Conservation (phyloP, 2,113 vertebrate species). For the Gasterosteus aculeatus region DNA sequence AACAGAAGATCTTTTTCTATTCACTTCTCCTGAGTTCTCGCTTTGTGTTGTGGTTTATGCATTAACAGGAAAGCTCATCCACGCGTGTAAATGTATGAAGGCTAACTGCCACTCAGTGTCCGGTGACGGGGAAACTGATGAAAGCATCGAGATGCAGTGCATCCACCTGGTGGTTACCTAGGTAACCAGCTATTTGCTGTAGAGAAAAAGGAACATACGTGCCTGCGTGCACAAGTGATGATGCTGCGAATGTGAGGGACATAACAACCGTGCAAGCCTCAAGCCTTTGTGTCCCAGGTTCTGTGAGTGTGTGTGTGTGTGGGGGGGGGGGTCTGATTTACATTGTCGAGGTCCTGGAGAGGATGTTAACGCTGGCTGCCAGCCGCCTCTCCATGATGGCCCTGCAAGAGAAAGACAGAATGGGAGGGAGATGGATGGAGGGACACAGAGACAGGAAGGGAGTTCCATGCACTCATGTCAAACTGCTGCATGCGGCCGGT, state of each 20-base stretch:
- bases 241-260: constrained; percentile 6
- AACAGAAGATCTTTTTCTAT: constrained; percentile 1
- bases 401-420: constrained; percentile 73
- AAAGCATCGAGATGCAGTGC: constrained; percentile 27
- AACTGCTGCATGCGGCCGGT: constrained; percentile 17
- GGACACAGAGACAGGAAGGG: constrained; percentile 11
- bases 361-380: constrained; percentile 87
- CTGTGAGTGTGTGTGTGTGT: constrained; percentile 22
- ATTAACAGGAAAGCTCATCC: constrained; percentile 57
- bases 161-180: constrained; percentile 34
- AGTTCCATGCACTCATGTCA: neutral
- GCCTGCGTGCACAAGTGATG: neutral
- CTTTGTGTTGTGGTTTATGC: constrained; percentile 35
- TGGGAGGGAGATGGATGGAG: too few species aligned
- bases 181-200: constrained; percentile 16
- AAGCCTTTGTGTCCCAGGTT: neutral
- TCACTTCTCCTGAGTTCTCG: neutral
- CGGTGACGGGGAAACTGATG: constrained; percentile 9
- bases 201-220: neutral
- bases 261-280: neutral
- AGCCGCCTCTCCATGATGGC: constrained; percentile 88
- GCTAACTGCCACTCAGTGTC: constrained; percentile 18
- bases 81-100: constrained; percentile 9
- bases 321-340: constrained; percentile 82
- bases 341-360: constrained; percentile 85